These are phyloP conservation scores for Chloroceryle aenea DNA, from an alignment of 2,113 vertebrate genomes.

Conservation along the genomic window DNA sequence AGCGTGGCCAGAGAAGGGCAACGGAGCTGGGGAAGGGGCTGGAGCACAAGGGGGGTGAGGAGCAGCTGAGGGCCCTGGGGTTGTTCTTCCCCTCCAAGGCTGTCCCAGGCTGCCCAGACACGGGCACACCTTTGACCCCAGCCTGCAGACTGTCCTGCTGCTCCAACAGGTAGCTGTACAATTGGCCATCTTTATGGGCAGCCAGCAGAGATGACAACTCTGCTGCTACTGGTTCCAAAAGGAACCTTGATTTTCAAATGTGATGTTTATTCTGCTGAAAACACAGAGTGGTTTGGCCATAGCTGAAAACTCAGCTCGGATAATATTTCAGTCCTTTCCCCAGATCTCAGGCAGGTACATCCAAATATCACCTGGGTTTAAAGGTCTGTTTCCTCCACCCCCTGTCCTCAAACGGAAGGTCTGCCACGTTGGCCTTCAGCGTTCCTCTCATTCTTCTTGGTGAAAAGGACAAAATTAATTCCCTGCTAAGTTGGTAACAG, in stretches of 20 bases:
- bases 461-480: not conserved
- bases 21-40: too few species aligned
- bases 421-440: not conserved
- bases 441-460: too few species aligned
- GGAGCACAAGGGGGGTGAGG: too few species aligned
- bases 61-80: too few species aligned
- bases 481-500: not conserved
- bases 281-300: not conserved
- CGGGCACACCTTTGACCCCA: accelerated
- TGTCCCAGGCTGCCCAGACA: too few species aligned
- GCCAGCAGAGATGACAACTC: too few species aligned
- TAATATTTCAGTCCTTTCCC: not conserved
- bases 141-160: not conserved
- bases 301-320: not conserved
- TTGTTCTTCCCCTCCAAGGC: too few species aligned
- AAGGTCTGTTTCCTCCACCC: not conserved
- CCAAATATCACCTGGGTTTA: not conserved
- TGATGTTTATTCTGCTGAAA: too few species aligned
- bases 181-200: not conserved
- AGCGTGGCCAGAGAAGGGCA: too few species aligned
- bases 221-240: not conserved
- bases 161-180: not conserved
- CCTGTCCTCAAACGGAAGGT: accelerated
- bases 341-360: not conserved
- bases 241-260: not conserved